Conservation (phyloP, 37 sponge, comb jelly and placozoan genomes). For the Agelas oroides region DNA sequence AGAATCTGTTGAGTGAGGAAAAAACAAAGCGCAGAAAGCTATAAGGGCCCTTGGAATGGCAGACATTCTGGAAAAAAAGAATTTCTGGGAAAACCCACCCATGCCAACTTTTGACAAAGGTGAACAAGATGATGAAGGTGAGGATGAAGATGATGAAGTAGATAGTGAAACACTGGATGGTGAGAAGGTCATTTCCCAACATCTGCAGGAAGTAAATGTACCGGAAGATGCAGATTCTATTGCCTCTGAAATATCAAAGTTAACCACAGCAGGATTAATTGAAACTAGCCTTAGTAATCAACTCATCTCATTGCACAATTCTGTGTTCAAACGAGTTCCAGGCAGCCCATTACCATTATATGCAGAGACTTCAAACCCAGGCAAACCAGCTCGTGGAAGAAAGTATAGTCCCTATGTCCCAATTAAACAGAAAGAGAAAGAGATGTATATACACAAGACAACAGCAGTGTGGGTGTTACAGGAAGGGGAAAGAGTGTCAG, state of each 20-base stretch:
- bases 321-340: not conserved
- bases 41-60: slow-evolving; percentile 56
- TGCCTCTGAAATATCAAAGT: not conserved
- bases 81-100: slow-evolving; percentile 35
- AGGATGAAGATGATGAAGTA: slow-evolving; percentile 26
- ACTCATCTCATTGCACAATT: not conserved
- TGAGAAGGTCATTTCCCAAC: not conserved
- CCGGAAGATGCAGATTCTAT: not conserved
- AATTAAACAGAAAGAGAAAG: slow-evolving; percentile 6
- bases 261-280: not conserved
- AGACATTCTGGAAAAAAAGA: slow-evolving; percentile 14
- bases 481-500: slow-evolving; percentile 52
- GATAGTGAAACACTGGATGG: not conserved
- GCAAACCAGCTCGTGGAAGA: not conserved
- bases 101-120: slow-evolving; percentile 11
- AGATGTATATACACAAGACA: slow-evolving; percentile 39
- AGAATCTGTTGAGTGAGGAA: slow-evolving; percentile 15
- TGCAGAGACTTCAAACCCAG: not conserved
- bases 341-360: not conserved
- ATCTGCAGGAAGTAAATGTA: not conserved
- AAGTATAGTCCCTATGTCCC: slow-evolving; percentile 42
- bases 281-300: not conserved
- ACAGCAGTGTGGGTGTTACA: slow-evolving; percentile 67
- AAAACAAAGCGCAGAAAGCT: slow-evolving; percentile 10
- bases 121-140: not conserved